Evolutionary conservation across 2,888 invertebrate species (phyloP).

Genomic region (Hypena proboscidalis): DNA sequence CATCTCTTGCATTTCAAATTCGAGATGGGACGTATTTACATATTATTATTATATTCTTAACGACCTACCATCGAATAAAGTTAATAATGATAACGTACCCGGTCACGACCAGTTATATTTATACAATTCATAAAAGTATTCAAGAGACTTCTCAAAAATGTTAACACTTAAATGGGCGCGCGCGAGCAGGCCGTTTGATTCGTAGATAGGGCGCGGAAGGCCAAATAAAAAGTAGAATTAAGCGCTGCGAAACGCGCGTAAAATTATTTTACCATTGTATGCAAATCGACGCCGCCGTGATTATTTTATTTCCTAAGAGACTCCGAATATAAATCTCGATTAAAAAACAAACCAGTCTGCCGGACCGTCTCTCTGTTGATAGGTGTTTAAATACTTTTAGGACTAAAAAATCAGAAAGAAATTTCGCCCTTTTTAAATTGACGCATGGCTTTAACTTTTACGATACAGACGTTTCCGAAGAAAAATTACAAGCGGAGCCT

Average conservation of each 20-base stretch:
- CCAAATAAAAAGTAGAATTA: constrained; percentile 84
- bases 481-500: constrained; percentile 34
- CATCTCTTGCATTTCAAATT: constrained; percentile 14
- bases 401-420: constrained; percentile 37
- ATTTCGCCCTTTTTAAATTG: constrained; percentile 40
- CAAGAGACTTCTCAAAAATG: constrained; percentile 66
- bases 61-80: background rate
- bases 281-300: constrained; percentile 82
- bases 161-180: constrained; percentile 79
- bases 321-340: constrained; percentile 80
- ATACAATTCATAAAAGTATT: constrained; percentile 50
- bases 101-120: constrained; percentile 27
- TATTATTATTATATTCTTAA: background rate
- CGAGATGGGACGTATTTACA: background rate
- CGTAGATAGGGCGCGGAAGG: constrained; percentile 83
- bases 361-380: constrained; percentile 67
- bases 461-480: constrained; percentile 50
- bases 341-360: constrained; percentile 72
- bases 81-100: constrained; percentile 11
- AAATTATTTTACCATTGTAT: constrained; percentile 86
- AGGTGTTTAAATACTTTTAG: constrained; percentile 62
- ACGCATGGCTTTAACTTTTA: constrained; percentile 49
- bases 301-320: constrained; percentile 85
- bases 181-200: constrained; percentile 77
- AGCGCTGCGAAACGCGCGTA: constrained; percentile 85